Evolutionary conservation across 2,888 invertebrate genomes (phyloP).

Genomic region (Tupiocoris notatus): DNA sequence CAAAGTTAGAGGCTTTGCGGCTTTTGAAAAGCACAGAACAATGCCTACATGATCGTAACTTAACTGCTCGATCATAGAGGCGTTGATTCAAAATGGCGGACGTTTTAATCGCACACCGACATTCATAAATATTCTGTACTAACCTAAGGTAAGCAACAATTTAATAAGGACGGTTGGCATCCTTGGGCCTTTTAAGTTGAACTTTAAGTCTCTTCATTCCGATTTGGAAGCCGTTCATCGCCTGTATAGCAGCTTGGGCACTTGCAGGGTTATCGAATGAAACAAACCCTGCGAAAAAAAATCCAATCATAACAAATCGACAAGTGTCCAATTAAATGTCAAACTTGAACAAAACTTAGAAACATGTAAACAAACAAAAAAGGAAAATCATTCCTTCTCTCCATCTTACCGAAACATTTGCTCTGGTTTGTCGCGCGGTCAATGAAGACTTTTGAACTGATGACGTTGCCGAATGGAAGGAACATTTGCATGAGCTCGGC

Average conservation of each 20-base stretch:
- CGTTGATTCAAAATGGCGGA: background rate
- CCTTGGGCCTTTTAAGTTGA: constrained; percentile 98
- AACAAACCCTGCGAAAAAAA: constrained; percentile 80
- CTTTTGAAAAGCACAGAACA: no score
- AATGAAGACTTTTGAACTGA: constrained; percentile 99
- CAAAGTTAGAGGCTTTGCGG: no score
- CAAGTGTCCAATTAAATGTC: no score
- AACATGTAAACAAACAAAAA: background rate
- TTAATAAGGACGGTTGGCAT: constrained; percentile 97
- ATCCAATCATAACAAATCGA: no score
- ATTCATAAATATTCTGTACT: constrained; percentile 8
- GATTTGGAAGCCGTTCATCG: constrained; percentile 99
- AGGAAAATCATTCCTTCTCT: background rate
- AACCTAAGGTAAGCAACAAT: constrained; percentile 55
- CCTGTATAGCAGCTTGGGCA: constrained; percentile 97
- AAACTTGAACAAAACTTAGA: no score
- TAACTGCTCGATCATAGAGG: no score
- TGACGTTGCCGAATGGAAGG: constrained; percentile 98
- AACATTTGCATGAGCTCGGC: constrained; percentile 99
- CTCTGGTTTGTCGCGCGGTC: constrained; percentile 99
- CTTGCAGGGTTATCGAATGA: constrained; percentile 98
- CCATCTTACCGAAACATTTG: constrained; percentile 95
- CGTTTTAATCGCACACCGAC: no score
- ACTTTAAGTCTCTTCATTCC: constrained; percentile 99
- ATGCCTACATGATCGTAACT: no score